Conservation (phyloP, 2,113 vertebrate genomes). For the Actenoides hombroni region DNA sequence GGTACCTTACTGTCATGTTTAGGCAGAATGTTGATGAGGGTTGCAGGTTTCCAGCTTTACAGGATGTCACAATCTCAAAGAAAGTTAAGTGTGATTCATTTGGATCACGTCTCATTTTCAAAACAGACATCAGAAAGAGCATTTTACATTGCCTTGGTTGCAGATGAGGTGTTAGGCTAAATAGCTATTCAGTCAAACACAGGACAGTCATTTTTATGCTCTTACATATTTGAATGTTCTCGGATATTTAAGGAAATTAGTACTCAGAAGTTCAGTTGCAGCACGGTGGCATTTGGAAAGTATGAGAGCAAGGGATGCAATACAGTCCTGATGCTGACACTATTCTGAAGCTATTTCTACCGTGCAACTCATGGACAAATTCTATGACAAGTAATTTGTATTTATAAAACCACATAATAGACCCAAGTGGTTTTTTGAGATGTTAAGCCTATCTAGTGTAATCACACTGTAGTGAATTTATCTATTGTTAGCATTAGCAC, state of each 20-base stretch:
- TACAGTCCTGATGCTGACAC: not conserved
- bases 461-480: not conserved
- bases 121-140: not conserved
- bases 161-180: not conserved
- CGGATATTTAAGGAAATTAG: not conserved
- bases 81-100: not conserved
- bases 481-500: slow-evolving; percentile 8
- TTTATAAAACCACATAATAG: not conserved
- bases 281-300: not conserved
- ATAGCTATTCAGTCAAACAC: not conserved
- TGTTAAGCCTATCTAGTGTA: not conserved
- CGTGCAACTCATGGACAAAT: not conserved
- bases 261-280: not conserved
- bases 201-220: not conserved
- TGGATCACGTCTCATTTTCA: not conserved
- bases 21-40: not conserved
- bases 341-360: not conserved
- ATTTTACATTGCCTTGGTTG: not conserved
- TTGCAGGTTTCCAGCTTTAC: not conserved
- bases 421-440: not conserved
- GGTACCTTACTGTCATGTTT: not conserved
- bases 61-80: not conserved
- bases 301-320: not conserved
- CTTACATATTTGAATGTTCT: not conserved
- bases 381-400: not conserved